Evolutionary conservation across 2,888 invertebrate species (phyloP), one percentile per base, ranked within the genome.

Genomic region (Frankliniella intonsa): DNA sequence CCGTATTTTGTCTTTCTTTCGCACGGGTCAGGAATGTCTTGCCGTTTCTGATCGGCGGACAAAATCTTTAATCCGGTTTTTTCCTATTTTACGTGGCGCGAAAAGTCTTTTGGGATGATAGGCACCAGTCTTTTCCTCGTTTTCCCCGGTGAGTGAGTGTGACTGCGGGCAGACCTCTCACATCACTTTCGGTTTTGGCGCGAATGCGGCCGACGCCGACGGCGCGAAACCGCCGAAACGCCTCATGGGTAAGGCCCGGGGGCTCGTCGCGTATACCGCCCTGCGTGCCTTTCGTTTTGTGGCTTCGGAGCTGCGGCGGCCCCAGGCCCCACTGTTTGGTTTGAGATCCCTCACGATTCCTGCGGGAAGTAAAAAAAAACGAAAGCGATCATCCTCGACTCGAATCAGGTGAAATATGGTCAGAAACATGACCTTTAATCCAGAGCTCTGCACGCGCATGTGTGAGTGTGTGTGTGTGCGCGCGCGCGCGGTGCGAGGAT

Each of bases 381-480:
- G 69, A 76, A 76, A 76, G 69, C 69, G 69, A 76, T 76, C 69
- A 25, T 76, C 25, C 22, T 22, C 25, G 25, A 12, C 69, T 22
- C 12, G 69, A 76, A 76, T 76, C 69, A 76, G 69, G 69, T 76
- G 69, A 76, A 76, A 76, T 76, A 76, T 76, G 69, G 69, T 12
- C 8, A 22, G 69, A 76, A 76, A 76, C 69, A 22, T 76, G 69
- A 76, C 69, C 69, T 76, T 76, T 76, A 76, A 76, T 76, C 69
- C 69, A 76, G 69, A 76, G 69, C 69, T 76, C 22, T 17, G 55
- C 55, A 17, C 55, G 55, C 17, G 55, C 3, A n/a, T 62, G 62
- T 62, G 62, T 62, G 62, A 19, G 14, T 62, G 25, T 10, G 69
- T 12, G 69, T 22, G 69, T 7, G 65, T n/a, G n/a, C 65, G 22